Conservation (phyloP, 2,797 vertebrate species). For the Cossypha polioptera region DNA sequence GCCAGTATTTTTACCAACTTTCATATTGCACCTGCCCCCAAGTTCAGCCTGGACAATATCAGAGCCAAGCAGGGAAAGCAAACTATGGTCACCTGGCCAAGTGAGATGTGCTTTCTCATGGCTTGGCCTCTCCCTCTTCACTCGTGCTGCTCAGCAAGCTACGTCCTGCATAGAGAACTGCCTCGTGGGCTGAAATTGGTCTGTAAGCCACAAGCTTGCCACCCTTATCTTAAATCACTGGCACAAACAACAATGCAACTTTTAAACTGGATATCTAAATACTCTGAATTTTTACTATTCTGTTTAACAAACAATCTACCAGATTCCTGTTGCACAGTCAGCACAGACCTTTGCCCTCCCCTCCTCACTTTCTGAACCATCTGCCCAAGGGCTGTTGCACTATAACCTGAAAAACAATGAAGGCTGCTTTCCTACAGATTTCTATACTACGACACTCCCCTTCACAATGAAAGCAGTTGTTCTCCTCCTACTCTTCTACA, state of each 20-base stretch:
- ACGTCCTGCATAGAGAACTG: background rate
- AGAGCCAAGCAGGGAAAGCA: background rate
- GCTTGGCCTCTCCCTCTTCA: background rate
- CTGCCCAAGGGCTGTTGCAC: background rate
- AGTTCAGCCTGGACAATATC: background rate
- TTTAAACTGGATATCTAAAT: background rate
- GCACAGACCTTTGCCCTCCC: background rate
- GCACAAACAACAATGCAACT: background rate
- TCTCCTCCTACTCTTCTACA: conserved; percentile 10
- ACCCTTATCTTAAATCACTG: background rate
- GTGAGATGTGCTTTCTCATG: background rate
- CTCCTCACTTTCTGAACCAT: background rate
- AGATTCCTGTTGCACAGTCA: background rate
- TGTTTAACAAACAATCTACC: background rate
- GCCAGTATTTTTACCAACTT: background rate
- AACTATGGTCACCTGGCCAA: background rate
- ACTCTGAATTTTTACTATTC: background rate
- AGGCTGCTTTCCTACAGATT: conserved; percentile 1
- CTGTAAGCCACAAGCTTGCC: background rate
- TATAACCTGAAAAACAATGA: conserved; percentile 1
- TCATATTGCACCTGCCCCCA: background rate
- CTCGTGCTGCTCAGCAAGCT: background rate
- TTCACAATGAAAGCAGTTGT: background rate
- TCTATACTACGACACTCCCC: background rate
- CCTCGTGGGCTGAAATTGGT: background rate